Base-by-base conservation (phyloP, 2,797 vertebrate genomes). In the Microcaecilia unicolor region DNA sequence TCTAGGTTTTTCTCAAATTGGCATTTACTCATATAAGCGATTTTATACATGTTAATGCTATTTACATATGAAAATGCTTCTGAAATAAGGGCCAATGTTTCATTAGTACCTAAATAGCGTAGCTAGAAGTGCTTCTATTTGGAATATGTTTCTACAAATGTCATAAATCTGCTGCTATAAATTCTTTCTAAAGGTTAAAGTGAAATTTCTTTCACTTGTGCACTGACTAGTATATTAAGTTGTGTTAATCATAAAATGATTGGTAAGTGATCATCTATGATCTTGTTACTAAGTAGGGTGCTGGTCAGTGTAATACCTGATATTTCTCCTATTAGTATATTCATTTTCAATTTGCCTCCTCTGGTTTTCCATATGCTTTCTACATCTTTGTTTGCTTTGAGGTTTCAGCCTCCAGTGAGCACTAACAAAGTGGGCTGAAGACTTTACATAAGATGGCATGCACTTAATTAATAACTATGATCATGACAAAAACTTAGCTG, bases 311-410 rank as follows among this genome's bases (percentile, higher is more conserved):
- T 5, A 42, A 11, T 21, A 15, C 22, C 3, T 29, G 4, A 37
- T 20, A 10, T 29, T 18, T 32, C 1, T 29, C 14, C 41, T 18
- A 40, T 48, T 44, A 52, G 2, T 31, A 33, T 38, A 52, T 55
- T n/a, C 22, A 44, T 25, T 48, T 32, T 5, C 11, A 40, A 19
- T 48, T 61, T 55, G 1, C 18, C 4, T 19, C 49, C 17, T 42
- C 11, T 10, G 25, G 3, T 10, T 19, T 24, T 9, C 9, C 15
- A 7, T 41, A 44, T 32, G 4, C 47, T 43, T 48, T 59, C 44
- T 38, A 37, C 4, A 28, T 52, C 5, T 27, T 36, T 15, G 7
- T 25, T 42, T 38, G 7, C 15, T 7, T 52, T 26, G 28, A 40
- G 9, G 5, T 25, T 57, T 28, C 16, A 34, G 18, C 18, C 15